These are phyloP conservation scores for Cheilosia pagana DNA, from an alignment of 2,888 invertebrate genomes.

Conservation along the genomic window DNA sequence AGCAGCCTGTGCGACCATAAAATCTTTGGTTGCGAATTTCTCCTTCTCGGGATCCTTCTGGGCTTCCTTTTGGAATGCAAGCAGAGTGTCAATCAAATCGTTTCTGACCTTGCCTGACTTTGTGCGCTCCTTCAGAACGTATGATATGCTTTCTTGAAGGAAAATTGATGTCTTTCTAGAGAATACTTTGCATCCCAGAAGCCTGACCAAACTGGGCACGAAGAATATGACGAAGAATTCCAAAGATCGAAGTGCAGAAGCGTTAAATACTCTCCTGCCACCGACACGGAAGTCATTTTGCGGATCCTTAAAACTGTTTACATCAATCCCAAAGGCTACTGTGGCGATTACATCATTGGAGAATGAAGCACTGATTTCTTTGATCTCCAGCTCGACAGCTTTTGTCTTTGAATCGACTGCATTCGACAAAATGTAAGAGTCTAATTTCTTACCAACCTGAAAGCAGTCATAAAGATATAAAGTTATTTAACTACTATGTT, in stretches of 20 bases:
- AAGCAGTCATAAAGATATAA: too few species aligned
- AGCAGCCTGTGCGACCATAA: conserved; percentile 80
- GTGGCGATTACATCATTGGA: conserved; percentile 78
- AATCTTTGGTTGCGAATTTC: conserved; percentile 66
- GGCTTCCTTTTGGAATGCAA: conserved; percentile 79
- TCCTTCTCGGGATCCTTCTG: background rate
- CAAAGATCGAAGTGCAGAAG: conserved; percentile 63
- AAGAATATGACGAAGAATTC: conserved; percentile 77
- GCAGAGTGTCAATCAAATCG: conserved; percentile 83
- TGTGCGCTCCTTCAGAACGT: conserved; percentile 80
- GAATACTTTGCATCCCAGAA: conserved; percentile 76
- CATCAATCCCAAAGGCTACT: conserved; percentile 77
- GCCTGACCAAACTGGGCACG: conserved; percentile 73
- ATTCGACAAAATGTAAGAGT: conserved; percentile 45
- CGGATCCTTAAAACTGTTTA: conserved; percentile 77
- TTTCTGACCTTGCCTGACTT: conserved; percentile 79
- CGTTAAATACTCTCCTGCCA: conserved; percentile 75
- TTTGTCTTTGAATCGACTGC: conserved; percentile 9
- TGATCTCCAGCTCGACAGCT: conserved; percentile 66
- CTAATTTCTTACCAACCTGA: conserved; percentile 77
- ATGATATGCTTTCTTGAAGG: conserved; percentile 80
- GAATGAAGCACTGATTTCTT: conserved; percentile 75
- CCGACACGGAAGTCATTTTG: conserved; percentile 76
- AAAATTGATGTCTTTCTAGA: conserved; percentile 77
- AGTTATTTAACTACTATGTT: background rate